These are phyloP conservation scores for Otus sunia DNA, from an alignment of 2,113 vertebrate genomes.

Conservation along the genomic window DNA sequence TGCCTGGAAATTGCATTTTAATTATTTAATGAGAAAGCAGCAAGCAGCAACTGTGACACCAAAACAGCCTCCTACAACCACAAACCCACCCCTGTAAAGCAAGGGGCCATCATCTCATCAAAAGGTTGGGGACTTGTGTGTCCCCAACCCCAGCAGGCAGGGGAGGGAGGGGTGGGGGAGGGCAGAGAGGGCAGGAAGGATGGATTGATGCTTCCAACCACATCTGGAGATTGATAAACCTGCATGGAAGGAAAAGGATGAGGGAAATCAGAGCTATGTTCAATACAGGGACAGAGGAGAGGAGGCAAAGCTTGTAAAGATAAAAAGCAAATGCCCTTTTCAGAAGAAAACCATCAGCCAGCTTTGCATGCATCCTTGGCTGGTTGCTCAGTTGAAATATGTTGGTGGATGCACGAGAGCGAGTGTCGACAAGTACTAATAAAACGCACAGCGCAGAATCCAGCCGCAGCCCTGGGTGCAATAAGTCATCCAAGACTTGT, in stretches of 20 bases:
- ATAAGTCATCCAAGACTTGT: neutral
- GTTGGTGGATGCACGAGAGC: rapidly evolving
- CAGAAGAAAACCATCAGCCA: neutral
- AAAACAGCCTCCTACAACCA: constrained; percentile 25
- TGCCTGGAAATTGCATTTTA: neutral
- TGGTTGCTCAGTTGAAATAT: neutral
- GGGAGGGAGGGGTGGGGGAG: neutral
- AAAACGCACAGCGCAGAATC: neutral
- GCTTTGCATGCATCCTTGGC: neutral
- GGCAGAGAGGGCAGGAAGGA: neutral
- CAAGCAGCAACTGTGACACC: neutral
- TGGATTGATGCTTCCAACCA: neutral
- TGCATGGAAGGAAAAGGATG: neutral
- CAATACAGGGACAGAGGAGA: neutral
- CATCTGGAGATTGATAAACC: rapidly evolving
- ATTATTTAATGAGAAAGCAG: constrained; percentile 35
- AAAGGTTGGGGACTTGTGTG: neutral
- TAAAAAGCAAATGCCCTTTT: neutral
- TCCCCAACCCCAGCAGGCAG: rapidly evolving
- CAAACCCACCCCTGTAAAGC: neutral
- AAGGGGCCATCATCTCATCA: constrained; percentile 17
- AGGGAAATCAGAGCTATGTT: neutral
- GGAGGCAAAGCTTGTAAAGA: neutral
- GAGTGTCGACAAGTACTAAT: rapidly evolving
- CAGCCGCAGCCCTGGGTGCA: neutral